A percentile compares a stretch with the other conserved stretches of the same genome.
Evolutionary conservation across 2,113 vertebrate genomes (phyloP).

Genomic region (Lepisosteus osseus): DNA sequence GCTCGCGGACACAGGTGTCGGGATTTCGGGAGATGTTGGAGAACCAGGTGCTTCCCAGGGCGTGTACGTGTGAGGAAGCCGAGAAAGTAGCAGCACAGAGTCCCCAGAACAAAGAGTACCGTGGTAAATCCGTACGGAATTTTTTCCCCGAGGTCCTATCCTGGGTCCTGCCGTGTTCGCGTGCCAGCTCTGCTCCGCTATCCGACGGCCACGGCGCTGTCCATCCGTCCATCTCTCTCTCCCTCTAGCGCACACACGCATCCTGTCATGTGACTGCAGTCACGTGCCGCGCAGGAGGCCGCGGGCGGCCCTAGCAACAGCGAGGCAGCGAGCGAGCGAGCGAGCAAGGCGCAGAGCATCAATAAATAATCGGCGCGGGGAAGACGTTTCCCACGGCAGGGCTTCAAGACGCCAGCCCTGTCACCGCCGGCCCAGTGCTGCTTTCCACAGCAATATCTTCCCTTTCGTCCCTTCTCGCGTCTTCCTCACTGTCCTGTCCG

Average conservation of each 20-base stretch:
- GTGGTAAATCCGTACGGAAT: no score
- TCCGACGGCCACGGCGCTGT: no score
- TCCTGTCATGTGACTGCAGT: conserved; percentile 34
- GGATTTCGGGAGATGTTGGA: no score
- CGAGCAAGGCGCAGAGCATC: conserved; percentile 62
- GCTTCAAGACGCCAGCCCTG: conserved; percentile 62
- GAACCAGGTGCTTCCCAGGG: no score
- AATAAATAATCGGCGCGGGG: conserved; percentile 70
- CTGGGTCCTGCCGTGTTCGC: no score
- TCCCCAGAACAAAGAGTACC: no score
- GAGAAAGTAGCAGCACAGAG: no score
- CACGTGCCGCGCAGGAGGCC: conserved; percentile 19
- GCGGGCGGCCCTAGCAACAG: conserved; percentile 41
- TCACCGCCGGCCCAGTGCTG: conserved; percentile 66
- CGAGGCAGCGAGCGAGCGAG: conserved; percentile 50
- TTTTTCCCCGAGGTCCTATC: no score
- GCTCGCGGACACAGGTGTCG: no score
- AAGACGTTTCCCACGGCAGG: conserved; percentile 32
- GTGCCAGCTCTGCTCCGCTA: no score
- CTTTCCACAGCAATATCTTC: conserved; percentile 7
- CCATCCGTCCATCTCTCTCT: no score
- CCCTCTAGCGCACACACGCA: not conserved
- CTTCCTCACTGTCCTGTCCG: conserved; percentile 11
- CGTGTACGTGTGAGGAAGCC: no score
- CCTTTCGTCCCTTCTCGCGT: not conserved